Evolutionary conservation across 2,888 invertebrate genomes (phyloP), one percentile per base, ranked within the genome.

Genomic region (Diarsia brunnea): DNA sequence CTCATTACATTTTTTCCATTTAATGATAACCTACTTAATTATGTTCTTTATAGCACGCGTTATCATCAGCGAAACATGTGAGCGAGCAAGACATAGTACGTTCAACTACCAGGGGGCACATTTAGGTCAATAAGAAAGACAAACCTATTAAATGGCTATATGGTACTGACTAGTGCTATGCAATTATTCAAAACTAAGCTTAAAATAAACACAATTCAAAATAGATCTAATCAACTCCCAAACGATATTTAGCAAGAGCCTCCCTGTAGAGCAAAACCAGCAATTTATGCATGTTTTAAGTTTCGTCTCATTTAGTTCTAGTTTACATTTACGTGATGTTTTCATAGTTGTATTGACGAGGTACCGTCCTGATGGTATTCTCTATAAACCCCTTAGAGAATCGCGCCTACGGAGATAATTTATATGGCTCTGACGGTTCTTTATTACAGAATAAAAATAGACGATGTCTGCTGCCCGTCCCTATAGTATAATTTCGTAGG

Each of bases 11-110:
- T 49, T 63, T 70, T 66, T 53, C 49, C 51, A 68, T 45, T 47
- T 78, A 69, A 66, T 70, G 63, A 65, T 61, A 71, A 78, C 70
- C 47, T 74, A 78, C 70, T 43, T 74, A 78, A 78, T 80, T 49
- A 14, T 63, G 27, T 31, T 75, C 38, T 49, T 70, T 76, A 0
- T 8, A 21, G 8, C 19, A 8, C 21, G 49, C 49, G 21, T 51
- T 51, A 51, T 51, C 51, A 10, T 21, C 10, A 21, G 51, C 51
- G 21, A 2, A 21, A 51, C 21, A 49, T 47, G 5, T 49, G 49
- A 49, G 19, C 49, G 49, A 49, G 45, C 12, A 45, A 12, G 45
- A 14, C 14, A 45, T 45, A n/a, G n/a, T n/a, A 12, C 45, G 12
- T 14, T 12, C 45, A 45, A 45, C 45, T 14, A 45, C 45, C 45